These are phyloP conservation scores for Glyphotaelius pellucidus DNA, from an alignment of 2,888 invertebrate genomes.

Conservation along the genomic window DNA sequence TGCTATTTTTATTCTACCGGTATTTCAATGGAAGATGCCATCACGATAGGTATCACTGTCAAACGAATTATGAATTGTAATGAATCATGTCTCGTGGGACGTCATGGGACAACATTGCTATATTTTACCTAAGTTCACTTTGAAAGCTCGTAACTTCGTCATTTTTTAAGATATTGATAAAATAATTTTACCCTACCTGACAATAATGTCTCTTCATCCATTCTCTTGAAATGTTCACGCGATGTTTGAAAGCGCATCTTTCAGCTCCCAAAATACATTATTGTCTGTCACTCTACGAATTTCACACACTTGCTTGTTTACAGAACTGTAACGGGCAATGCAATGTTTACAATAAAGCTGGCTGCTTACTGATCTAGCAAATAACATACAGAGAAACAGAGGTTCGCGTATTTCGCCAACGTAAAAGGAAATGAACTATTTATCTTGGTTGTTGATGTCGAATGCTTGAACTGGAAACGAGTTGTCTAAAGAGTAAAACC, in stretches of 20 bases:
- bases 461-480: background rate
- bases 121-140: no score
- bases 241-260: background rate
- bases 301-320: background rate
- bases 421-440: background rate
- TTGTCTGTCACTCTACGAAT: background rate
- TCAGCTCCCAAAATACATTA: background rate
- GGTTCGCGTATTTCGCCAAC: background rate
- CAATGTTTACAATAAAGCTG: background rate
- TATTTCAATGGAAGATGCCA: no score
- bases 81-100: no score
- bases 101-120: no score
- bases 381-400: background rate
- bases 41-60: no score
- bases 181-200: no score
- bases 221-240: background rate
- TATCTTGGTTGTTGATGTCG: background rate
- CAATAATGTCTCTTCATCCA: no score
- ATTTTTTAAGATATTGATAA: no score
- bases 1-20: no score
- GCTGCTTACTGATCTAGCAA: no score
- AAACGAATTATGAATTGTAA: no score
- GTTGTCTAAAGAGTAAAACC: background rate
- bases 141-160: no score
- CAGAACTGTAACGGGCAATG: background rate